phyloP scores from a whole-genome alignment of 2,113 vertebrate species.

The Illadopsis cleaveri region DNA sequence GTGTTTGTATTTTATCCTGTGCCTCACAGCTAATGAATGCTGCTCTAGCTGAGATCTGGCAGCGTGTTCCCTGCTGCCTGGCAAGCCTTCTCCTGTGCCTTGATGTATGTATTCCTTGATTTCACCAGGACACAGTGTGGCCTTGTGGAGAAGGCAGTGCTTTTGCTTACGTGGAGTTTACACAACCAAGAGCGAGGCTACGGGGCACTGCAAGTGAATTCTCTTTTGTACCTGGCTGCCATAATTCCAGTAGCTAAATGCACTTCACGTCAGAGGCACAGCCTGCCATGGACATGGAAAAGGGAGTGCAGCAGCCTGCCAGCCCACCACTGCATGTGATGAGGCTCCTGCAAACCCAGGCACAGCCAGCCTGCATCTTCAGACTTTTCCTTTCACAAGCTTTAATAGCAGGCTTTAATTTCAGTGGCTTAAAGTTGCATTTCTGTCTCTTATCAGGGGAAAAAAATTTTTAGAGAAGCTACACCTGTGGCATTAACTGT shows the following conservation, averaged over 20 bases:
- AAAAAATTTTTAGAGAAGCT: fast-evolving
- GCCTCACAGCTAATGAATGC: conserved; percentile 10
- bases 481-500: background rate
- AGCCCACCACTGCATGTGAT: fast-evolving
- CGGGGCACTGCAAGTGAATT: background rate
- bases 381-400: background rate
- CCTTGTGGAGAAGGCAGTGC: background rate
- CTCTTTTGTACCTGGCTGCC: background rate
- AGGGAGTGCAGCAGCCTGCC: background rate
- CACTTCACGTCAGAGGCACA: fast-evolving
- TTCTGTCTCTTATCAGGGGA: background rate
- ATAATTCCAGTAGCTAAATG: background rate
- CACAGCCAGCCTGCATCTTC: background rate
- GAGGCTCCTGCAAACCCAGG: background rate
- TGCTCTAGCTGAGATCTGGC: conserved; percentile 48
- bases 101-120: background rate
- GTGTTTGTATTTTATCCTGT: background rate
- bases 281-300: background rate
- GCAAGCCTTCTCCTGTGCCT: background rate
- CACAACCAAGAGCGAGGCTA: background rate
- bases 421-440: background rate
- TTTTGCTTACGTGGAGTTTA: background rate
- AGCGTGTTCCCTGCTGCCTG: background rate
- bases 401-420: background rate
- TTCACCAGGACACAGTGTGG: background rate